Evolutionary conservation across 2,797 vertebrate species (phyloP).

Genomic region (Melanotaenia nigrans): DNA sequence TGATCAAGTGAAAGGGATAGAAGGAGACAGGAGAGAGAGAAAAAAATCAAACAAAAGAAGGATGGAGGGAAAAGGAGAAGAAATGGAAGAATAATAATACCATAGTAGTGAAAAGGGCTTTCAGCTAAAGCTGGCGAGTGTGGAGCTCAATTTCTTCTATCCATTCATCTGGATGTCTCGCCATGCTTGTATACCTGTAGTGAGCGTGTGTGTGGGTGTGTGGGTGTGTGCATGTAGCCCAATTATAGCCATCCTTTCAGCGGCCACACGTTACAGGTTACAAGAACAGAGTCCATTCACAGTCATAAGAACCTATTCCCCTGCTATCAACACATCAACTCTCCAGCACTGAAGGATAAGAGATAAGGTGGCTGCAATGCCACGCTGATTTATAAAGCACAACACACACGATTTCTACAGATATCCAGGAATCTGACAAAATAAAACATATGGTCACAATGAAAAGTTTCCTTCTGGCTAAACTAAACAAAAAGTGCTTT

Average conservation of each 20-base stretch:
- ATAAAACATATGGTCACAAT: neutral
- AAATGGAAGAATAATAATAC: conserved; percentile 41
- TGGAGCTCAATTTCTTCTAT: conserved; percentile 43
- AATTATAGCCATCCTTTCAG: conserved; percentile 55
- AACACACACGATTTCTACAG: neutral
- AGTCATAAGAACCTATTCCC: conserved; percentile 31
- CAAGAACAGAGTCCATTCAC: conserved; percentile 43
- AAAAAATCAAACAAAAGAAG: conserved; percentile 51
- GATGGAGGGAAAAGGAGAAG: conserved; percentile 31
- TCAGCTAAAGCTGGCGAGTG: conserved; percentile 38
- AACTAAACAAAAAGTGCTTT: neutral
- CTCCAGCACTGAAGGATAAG: conserved; percentile 33
- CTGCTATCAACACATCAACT: conserved; percentile 43
- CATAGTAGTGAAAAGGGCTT: conserved; percentile 29
- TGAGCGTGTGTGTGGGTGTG: conserved; percentile 9
- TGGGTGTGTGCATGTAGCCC: conserved; percentile 18
- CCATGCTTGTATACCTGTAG: conserved; percentile 29
- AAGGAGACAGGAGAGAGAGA: conserved; percentile 20
- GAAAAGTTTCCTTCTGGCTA: conserved; percentile 8
- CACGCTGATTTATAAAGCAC: conserved; percentile 13
- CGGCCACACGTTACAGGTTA: conserved; percentile 27
- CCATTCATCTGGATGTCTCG: conserved; percentile 51
- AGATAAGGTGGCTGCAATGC: conserved; percentile 19
- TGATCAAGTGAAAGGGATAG: conserved; percentile 70
- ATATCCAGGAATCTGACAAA: neutral